A percentile compares a stretch with the other conserved stretches of the same genome.
phyloP scores from a whole-genome alignment of 2,113 vertebrate genomes.

The Platysteira castanea region DNA sequence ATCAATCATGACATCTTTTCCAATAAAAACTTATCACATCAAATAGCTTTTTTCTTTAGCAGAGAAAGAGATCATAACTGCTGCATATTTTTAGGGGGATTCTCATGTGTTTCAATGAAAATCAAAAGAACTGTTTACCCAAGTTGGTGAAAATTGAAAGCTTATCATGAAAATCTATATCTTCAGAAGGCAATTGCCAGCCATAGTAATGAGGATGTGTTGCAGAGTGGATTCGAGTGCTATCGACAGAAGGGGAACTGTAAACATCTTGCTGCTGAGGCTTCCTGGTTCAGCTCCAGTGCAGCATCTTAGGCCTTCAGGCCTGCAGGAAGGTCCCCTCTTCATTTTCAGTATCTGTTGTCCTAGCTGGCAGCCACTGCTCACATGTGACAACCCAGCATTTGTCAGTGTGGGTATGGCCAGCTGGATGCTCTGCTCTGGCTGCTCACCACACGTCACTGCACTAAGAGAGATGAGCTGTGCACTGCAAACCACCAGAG shows the following conservation, averaged over 20 bases:
- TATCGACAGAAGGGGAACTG: not conserved
- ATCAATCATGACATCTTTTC: not conserved
- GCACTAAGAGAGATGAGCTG: not conserved
- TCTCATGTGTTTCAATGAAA: not conserved
- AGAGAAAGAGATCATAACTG: not conserved
- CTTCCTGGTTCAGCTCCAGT: not conserved
- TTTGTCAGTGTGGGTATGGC: not conserved
- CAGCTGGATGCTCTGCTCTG: not conserved
- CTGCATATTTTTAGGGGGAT: not conserved
- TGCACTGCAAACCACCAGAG: not conserved
- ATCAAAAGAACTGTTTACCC: not conserved
- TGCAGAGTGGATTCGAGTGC: not conserved
- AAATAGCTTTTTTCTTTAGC: not conserved
- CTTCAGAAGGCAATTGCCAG: not conserved
- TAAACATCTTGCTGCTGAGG: not conserved
- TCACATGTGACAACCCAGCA: not conserved
- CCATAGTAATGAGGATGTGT: not conserved
- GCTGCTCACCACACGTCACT: not conserved
- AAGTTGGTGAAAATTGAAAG: not conserved
- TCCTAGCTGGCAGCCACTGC: not conserved
- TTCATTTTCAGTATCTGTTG: not conserved
- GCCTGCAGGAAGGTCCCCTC: not conserved
- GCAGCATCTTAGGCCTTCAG: not conserved
- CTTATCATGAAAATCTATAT: not conserved
- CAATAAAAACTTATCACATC: not conserved